Conservation (phyloP, 2,888 invertebrate genomes). For the Auanema freiburgensis region DNA sequence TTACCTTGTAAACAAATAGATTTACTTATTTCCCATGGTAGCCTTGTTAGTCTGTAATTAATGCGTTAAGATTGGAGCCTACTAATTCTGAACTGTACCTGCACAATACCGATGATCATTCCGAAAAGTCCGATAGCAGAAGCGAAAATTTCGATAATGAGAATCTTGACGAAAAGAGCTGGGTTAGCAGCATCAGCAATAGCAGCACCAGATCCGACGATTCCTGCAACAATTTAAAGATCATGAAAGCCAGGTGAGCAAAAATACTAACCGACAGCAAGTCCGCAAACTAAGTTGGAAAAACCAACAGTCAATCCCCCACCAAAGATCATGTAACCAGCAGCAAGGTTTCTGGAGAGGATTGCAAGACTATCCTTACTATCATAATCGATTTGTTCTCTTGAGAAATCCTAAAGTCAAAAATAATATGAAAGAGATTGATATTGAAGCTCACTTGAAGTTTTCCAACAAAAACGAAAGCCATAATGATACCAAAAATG, state of each 20-base stretch:
- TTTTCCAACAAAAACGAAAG: constrained; percentile 78
- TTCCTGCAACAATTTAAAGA: constrained; percentile 70
- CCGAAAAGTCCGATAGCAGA: constrained; percentile 98
- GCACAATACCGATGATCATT: constrained; percentile 86
- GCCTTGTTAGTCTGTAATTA: constrained; percentile 50
- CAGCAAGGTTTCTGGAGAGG: constrained; percentile 56
- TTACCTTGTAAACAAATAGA: not conserved
- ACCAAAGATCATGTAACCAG: constrained; percentile 91
- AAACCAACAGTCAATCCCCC: constrained; percentile 92
- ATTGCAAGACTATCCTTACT: constrained; percentile 22
- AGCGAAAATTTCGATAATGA: constrained; percentile 98
- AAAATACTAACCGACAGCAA: constrained; percentile 74
- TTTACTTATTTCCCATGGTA: constrained; percentile 45
- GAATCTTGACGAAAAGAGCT: constrained; percentile 91
- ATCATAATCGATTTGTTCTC: constrained; percentile 39
- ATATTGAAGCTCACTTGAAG: constrained; percentile 38
- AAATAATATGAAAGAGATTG: not conserved
- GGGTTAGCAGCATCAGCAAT: constrained; percentile 96
- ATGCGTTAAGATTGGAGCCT: not conserved
- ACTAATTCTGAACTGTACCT: constrained; percentile 29
- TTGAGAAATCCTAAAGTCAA: constrained; percentile 45
- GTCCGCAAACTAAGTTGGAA: constrained; percentile 92
- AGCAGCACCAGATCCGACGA: constrained; percentile 95
- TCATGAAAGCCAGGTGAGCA: constrained; percentile 5
- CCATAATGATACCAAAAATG: constrained; percentile 97